Evolutionary conservation across 2,888 invertebrate species (phyloP), one percentile per base, ranked within the genome.

Genomic region (Peribatodes rhomboidaria): DNA sequence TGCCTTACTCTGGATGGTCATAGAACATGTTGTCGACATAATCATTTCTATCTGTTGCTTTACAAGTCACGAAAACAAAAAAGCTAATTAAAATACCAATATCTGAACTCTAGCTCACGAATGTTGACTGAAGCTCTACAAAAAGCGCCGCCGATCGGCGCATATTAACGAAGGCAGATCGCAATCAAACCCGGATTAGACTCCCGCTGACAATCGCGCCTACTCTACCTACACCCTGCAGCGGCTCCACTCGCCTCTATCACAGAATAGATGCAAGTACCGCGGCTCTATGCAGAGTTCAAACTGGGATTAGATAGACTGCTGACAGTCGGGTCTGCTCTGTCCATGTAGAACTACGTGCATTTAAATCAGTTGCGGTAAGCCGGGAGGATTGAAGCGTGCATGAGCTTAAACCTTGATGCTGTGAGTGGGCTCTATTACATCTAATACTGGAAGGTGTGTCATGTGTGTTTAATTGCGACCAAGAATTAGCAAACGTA

Each of bases 101-200:
- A 44, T 22, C 22, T 22, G n/a, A 46, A 22, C 13, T 20, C 11
- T 16, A 1, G 10, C 35, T 35, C 37, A 13, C 27, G 46, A 46
- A 35, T 59, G 42, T 62, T 59, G 35, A 61, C 42, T 42, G 49
- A 57, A 53, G 52, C 22, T 46, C 13, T 14, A 42, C n/a, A 57
- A 58, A 59, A 61, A 50, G 22, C 41, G 53, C 18, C 61, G 53
- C 39, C 39, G 42, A 39, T 37, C 55, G 27, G 41, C 49, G 68
- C 62, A 72, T 78, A 78, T 79, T 81, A 83, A 82, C 81, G 81
- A 79, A 75, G 67, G 65, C 73, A 70, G 70, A 73, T 73, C 69
- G 80, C 83, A 83, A 83, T 83, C 83, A 83, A 83, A 79, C 74
- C 52, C 56, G 83, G 83, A 79, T 83, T 81, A 80, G 58, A 68